Evolutionary conservation across 2,113 vertebrate genomes (phyloP).

Genomic region (Pelusios castaneus): DNA sequence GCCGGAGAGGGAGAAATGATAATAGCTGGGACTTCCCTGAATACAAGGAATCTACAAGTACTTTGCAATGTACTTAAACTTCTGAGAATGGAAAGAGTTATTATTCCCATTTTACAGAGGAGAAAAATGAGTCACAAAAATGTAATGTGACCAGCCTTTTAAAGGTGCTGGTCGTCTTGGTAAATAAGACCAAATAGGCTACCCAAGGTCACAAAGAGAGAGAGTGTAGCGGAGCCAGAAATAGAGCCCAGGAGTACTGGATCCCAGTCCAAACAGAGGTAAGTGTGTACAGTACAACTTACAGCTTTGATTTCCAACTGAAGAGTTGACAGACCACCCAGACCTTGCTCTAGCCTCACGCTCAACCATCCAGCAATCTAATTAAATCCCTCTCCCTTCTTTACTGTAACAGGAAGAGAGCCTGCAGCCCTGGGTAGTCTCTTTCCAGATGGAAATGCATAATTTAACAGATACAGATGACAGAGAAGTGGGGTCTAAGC

Average conservation of each 20-base stretch:
- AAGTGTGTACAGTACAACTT: constrained; percentile 53
- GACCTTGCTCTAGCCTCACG: constrained; percentile 67
- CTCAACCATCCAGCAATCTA: constrained; percentile 67
- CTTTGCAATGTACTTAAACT: neutral
- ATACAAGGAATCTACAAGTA: neutral
- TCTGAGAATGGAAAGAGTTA: neutral
- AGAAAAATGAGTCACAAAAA: neutral
- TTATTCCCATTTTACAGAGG: neutral
- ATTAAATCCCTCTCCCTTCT: constrained; percentile 74
- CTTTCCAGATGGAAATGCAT: constrained; percentile 79
- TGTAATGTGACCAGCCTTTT: neutral
- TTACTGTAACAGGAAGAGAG: constrained; percentile 63
- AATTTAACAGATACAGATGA: constrained; percentile 78
- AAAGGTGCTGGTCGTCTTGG: neutral
- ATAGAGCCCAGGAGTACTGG: neutral
- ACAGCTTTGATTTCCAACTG: constrained; percentile 56
- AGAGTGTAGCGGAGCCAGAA: constrained; percentile 6
- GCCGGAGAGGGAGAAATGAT: neutral
- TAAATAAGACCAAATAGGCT: neutral
- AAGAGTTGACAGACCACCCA: constrained; percentile 60
- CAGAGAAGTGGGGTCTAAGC: constrained; percentile 72
- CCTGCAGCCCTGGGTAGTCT: constrained; percentile 65
- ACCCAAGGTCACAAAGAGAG: neutral
- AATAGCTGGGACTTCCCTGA: neutral
- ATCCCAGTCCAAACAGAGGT: constrained; percentile 63